Evolutionary conservation across 2,113 vertebrate species (phyloP).

Genomic region (Fukomys damarensis): DNA sequence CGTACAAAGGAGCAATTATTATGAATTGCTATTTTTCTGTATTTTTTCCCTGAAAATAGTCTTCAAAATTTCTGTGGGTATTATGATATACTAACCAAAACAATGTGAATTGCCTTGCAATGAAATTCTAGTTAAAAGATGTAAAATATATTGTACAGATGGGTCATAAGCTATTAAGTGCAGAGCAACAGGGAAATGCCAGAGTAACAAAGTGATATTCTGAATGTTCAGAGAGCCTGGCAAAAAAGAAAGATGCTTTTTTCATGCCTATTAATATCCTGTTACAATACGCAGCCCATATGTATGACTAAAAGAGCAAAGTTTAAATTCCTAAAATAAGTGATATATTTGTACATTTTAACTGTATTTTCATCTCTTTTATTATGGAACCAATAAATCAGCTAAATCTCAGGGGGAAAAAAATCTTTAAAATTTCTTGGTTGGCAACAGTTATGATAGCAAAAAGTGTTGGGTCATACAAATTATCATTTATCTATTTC

Average conservation of each 20-base stretch:
- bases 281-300: background rate
- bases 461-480: background rate
- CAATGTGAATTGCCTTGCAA: background rate
- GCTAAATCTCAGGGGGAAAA: background rate
- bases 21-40: background rate
- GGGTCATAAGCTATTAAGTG: background rate
- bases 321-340: background rate
- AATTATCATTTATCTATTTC: slow-evolving; percentile 4
- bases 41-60: background rate
- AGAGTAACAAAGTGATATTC: background rate
- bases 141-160: background rate
- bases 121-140: background rate
- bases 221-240: background rate
- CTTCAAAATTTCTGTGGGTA: background rate
- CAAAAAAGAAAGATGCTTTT: background rate
- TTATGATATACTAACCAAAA: background rate
- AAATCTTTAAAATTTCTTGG: slow-evolving; percentile 23
- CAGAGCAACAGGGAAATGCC: background rate
- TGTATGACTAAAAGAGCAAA: background rate
- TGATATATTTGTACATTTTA: background rate
- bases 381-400: background rate
- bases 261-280: background rate
- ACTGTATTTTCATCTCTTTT: background rate
- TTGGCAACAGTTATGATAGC: background rate
- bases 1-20: background rate